These are phyloP conservation scores for Erpobdella octoculata DNA, from an alignment of 2,888 invertebrate genomes.

Conservation along the genomic window DNA sequence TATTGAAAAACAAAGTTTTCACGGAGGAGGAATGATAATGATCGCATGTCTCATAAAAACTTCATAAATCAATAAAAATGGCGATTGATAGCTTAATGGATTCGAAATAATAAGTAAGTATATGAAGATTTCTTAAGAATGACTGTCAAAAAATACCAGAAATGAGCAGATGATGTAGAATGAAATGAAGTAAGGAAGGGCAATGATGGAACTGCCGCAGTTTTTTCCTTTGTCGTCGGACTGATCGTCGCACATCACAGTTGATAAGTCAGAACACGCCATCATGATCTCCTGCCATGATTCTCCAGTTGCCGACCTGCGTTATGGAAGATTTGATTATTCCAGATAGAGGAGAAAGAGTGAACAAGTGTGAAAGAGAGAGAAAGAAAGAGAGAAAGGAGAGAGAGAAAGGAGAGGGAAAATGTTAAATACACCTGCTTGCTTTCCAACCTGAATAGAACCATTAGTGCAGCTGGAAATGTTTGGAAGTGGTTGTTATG, in stretches of 20 bases:
- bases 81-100: too few species aligned
- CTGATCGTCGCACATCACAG: conserved; percentile 52
- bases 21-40: too few species aligned
- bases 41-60: too few species aligned
- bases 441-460: conserved; percentile 65
- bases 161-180: conserved; percentile 98
- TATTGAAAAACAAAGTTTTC: too few species aligned
- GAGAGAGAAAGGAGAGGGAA: not conserved
- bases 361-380: conserved; percentile 1
- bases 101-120: too few species aligned
- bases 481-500: conserved; percentile 98
- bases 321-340: not conserved
- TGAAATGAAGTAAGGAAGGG: conserved; percentile 98
- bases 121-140: not conserved
- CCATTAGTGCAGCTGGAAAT: conserved; percentile 91
- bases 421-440: not conserved
- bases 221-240: conserved; percentile 47
- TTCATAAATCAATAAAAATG: too few species aligned
- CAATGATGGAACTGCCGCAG: conserved; percentile 88
- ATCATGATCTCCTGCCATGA: conserved; percentile 99
- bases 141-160: conserved; percentile 63
- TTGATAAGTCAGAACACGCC: conserved; percentile 63
- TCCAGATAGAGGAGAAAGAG: not conserved
- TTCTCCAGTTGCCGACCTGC: conserved; percentile 68
- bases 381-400: not conserved